phyloP scores from a whole-genome alignment of 2,888 invertebrate genomes.

The Dyspetes luteomarginatus region DNA sequence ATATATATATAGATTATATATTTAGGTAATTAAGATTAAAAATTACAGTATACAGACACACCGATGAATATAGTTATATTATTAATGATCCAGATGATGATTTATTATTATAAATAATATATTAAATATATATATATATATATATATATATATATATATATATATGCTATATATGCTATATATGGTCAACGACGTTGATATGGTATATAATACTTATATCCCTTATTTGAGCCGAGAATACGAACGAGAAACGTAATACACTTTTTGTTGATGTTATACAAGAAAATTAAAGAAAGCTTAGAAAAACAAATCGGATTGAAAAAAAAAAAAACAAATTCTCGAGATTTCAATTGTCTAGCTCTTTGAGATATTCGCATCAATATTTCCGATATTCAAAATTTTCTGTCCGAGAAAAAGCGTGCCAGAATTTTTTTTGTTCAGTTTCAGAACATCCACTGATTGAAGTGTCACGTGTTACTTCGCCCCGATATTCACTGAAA shows the following conservation, averaged over 20 bases:
- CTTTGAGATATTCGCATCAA: conserved; percentile 38
- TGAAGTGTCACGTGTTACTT: conserved; percentile 72
- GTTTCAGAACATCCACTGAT: conserved; percentile 52
- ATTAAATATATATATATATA: conserved; percentile 27
- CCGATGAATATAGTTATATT: conserved; percentile 52
- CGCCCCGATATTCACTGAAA: conserved; percentile 11
- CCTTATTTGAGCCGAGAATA: conserved; percentile 62
- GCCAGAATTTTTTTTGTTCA: not conserved
- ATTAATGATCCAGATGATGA: conserved; percentile 47
- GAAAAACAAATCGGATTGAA: conserved; percentile 55
- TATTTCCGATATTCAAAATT: conserved; percentile 40
- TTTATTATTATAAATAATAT: conserved; percentile 51
- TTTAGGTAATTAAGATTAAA: conserved; percentile 79
- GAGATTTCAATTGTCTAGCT: conserved; percentile 7
- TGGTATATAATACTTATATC: conserved; percentile 70
- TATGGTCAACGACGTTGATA: no score
- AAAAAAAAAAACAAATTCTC: conserved; percentile 67
- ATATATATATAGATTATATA: conserved; percentile 77
- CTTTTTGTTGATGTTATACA: conserved; percentile 64
- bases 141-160: conserved; percentile 1
- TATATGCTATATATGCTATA: conserved; percentile 18
- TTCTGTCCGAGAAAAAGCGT: conserved; percentile 33
- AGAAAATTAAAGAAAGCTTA: conserved; percentile 39
- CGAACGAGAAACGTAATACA: conserved; percentile 74
- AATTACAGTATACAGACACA: conserved; percentile 71